Evolutionary conservation across 2,888 invertebrate genomes (phyloP), one percentile per base, ranked within the genome.

Genomic region (Ectemnius lituratus): DNA sequence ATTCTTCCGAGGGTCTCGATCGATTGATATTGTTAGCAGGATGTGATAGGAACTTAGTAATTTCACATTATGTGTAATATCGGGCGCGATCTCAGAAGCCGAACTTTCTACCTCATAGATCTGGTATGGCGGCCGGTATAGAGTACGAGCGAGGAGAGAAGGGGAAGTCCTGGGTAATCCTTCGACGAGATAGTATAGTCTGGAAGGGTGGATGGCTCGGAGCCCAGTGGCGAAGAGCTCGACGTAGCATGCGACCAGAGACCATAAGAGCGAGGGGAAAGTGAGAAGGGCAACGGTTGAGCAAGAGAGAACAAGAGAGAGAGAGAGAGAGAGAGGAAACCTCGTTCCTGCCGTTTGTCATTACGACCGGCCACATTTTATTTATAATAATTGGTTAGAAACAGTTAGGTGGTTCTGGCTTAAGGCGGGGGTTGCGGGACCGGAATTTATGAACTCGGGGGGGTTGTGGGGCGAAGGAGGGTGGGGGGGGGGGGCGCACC

Each of bases 321-420:
- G 37, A 37, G 37, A 37, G 37, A 37, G 37, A 37, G 37, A 37
- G 37, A 11, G 37, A 11, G 37, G 37, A 61, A 63, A 61, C 72
- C 71, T 8, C 62, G 75, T 78, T 71, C 78, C 84, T 82, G 88
- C 85, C 86, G 85, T 89, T 89, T 88, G 87, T 89, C 89, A 89
- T 89, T 86, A 87, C 83, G 83, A 80, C 84, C 84, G 83, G 85
- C 86, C 87, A 86, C 86, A 86, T 88, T 89, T 89, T 89, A 89
- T 88, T 89, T 89, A 88, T 89, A 89, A 89, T 89, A 89, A 89
- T 88, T 88, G 88, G 88, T 88, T 88, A 81, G 88, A 88, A 89
- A 88, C 89, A 88, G 89, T 88, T 89, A 88, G 83, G 88, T 81
- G 85, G 83, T 86, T 85, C 84, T 81, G 79, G 81, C 85, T 83